These are phyloP conservation scores for Cryptosula pallasiana DNA, from an alignment of 2,888 invertebrate species.

Conservation along the genomic window DNA sequence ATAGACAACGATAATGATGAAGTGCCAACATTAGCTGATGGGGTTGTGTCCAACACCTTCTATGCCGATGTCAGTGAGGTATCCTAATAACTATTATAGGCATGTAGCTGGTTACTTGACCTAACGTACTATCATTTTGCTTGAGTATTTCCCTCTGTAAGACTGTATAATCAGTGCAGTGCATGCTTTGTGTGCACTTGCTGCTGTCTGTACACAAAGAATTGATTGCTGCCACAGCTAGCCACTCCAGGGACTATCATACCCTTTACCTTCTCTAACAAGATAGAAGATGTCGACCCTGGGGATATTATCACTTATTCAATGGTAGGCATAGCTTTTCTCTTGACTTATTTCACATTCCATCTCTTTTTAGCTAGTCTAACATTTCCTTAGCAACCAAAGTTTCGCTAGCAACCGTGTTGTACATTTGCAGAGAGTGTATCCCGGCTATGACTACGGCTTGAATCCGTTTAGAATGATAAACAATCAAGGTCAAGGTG, in stretches of 20 bases:
- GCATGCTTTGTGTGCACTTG: no score
- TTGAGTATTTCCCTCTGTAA: no score
- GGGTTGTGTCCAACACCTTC: background rate
- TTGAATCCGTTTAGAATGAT: slow-evolving; percentile 5
- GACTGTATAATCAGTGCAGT: no score
- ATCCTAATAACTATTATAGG: no score
- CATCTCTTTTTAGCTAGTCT: no score
- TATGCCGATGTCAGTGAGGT: background rate
- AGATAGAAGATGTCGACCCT: slow-evolving; percentile 5
- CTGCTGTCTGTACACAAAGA: no score
- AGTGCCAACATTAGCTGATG: background rate
- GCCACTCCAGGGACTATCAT: background rate
- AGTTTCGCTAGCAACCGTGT: no score
- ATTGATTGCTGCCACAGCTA: background rate
- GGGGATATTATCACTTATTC: background rate
- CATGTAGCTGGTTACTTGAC: no score
- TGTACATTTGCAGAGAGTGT: background rate
- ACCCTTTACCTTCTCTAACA: background rate
- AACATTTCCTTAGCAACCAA: no score
- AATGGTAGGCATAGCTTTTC: no score
- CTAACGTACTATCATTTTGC: no score
- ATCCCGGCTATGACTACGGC: background rate
- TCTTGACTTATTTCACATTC: no score
- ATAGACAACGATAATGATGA: slow-evolving; percentile 14
- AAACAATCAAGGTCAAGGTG: background rate